Percentiles rank a stretch among this genome's conserved stretches.
Conservation (phyloP, 2,797 vertebrate genomes). For the Gallinago nigripennis region DNA sequence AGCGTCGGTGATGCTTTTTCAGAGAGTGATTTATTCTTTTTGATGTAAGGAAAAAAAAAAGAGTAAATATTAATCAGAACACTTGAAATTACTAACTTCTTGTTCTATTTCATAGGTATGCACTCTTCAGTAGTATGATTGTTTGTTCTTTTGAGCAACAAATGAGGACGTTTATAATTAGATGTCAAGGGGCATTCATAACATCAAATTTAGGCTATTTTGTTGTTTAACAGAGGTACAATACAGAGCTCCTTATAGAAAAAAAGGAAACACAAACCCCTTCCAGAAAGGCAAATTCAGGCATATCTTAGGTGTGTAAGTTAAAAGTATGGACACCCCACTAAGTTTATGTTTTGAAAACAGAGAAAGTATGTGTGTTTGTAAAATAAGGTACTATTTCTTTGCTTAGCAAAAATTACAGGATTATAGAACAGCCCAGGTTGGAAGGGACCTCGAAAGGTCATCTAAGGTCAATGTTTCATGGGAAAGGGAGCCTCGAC, state of each 20-base stretch:
- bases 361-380: neutral
- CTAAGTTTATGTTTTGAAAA: neutral
- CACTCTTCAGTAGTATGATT: neutral
- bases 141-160: neutral
- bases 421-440: neutral
- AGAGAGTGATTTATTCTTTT: neutral
- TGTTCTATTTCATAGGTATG: neutral
- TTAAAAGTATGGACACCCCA: neutral
- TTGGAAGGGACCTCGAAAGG: neutral
- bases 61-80: neutral
- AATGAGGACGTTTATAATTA: neutral
- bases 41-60: neutral
- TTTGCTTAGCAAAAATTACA: neutral
- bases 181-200: neutral
- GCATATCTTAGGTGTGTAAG: neutral
- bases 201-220: neutral
- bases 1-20: constrained; percentile 1
- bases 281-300: neutral
- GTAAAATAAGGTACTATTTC: neutral
- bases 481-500: neutral
- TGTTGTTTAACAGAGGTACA: neutral
- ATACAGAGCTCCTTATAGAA: neutral
- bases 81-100: neutral
- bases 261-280: neutral
- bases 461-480: neutral